phyloP scores from a whole-genome alignment of 2,888 invertebrate species.

The Iselma pallidipennis region DNA sequence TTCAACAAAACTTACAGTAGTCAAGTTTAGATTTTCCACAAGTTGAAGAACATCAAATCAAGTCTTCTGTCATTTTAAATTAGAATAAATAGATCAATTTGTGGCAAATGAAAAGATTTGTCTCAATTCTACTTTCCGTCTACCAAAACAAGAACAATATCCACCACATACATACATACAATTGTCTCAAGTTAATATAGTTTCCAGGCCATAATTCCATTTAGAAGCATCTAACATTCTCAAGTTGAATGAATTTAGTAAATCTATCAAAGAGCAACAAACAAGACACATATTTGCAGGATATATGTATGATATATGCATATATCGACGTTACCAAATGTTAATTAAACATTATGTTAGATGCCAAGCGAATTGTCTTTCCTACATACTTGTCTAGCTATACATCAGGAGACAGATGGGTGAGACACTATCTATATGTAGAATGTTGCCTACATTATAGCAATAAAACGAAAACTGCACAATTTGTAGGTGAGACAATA shows the following conservation, averaged over 20 bases:
- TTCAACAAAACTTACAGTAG: too few species aligned
- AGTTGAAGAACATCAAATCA: background rate
- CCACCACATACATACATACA: background rate
- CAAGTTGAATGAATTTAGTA: background rate
- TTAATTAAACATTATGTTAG: background rate
- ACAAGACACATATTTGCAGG: background rate
- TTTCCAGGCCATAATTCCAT: background rate
- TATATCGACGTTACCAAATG: background rate
- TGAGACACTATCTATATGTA: background rate
- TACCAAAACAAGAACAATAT: background rate
- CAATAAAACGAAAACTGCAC: background rate
- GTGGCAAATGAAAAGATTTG: background rate
- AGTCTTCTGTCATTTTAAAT: background rate
- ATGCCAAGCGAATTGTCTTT: background rate
- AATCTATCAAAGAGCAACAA: background rate
- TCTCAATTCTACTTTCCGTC: background rate
- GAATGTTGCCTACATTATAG: background rate
- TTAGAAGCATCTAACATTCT: background rate
- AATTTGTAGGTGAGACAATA: too few species aligned
- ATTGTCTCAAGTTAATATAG: background rate
- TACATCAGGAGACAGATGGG: background rate
- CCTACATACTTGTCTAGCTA: background rate
- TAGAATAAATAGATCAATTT: slow-evolving; percentile 1
- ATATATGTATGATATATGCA: background rate
- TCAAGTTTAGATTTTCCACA: too few species aligned